Evolutionary conservation across 2,888 invertebrate species (phyloP).

Genomic region (Nemurella pictetii): DNA sequence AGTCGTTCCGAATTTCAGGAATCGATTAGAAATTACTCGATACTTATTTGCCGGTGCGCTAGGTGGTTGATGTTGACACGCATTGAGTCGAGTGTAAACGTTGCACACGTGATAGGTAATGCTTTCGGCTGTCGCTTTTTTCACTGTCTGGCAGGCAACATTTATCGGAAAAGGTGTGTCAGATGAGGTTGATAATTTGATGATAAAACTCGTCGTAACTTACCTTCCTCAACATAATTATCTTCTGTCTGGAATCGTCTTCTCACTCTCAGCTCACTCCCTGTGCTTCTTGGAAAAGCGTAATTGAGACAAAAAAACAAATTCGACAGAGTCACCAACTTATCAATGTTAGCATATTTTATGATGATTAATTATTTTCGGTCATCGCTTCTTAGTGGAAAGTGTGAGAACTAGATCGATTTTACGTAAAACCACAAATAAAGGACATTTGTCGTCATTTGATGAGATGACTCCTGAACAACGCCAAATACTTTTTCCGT

Average conservation of each 20-base stretch:
- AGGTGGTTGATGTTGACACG: not conserved
- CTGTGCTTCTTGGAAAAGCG: too few species aligned
- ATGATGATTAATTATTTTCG: too few species aligned
- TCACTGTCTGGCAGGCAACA: not conserved
- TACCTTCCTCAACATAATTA: conserved; percentile 3
- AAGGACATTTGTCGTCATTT: too few species aligned
- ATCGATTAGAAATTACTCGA: not conserved
- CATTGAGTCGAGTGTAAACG: too few species aligned
- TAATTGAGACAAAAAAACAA: not conserved
- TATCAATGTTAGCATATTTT: too few species aligned
- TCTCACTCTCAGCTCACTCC: not conserved
- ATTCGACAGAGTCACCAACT: too few species aligned
- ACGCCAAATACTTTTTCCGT: too few species aligned
- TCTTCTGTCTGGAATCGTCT: not conserved
- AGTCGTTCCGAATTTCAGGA: not conserved
- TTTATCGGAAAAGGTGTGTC: not conserved
- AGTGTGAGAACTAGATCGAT: too few species aligned
- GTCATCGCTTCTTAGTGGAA: too few species aligned
- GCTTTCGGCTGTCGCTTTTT: too few species aligned
- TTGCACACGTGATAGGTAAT: not conserved
- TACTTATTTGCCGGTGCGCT: not conserved
- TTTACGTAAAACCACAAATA: too few species aligned
- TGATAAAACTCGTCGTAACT: not conserved
- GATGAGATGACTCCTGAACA: too few species aligned
- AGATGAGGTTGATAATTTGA: conserved; percentile 3